These are phyloP conservation scores for Ceratoteleas bidentatus DNA, from an alignment of 1,140 invertebrate genomes.

Conservation along the genomic window DNA sequence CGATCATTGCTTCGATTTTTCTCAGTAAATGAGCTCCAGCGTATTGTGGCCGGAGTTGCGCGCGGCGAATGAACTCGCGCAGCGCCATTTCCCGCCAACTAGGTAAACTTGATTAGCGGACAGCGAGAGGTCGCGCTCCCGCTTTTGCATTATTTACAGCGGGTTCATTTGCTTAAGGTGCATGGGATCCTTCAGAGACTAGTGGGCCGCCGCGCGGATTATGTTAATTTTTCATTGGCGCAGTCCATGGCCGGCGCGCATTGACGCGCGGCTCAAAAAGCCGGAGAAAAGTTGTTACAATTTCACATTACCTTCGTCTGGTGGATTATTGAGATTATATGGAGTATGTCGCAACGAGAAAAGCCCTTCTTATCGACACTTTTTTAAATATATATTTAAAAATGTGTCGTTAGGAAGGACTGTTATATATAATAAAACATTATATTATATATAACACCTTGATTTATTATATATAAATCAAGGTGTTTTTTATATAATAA, in stretches of 20 bases:
- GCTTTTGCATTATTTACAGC: constrained; percentile 39
- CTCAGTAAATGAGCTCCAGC: constrained; percentile 15
- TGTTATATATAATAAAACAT: too few relatives aligned
- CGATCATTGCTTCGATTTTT: constrained; percentile 27
- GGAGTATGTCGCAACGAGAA: too few relatives aligned
- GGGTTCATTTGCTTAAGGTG: constrained; percentile 45
- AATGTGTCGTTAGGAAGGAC: too few relatives aligned
- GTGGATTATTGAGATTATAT: too few relatives aligned
- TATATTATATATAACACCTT: too few relatives aligned
- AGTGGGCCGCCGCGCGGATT: constrained; percentile 50
- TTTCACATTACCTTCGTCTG: neutral
- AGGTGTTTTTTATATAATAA: too few relatives aligned
- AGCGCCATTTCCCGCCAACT: constrained; percentile 39
- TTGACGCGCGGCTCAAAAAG: constrained; percentile 1
- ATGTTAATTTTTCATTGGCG: constrained; percentile 38
- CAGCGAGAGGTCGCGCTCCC: neutral
- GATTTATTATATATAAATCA: too few relatives aligned
- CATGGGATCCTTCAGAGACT: constrained; percentile 22
- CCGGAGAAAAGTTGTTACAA: neutral
- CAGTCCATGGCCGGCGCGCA: constrained; percentile 29
- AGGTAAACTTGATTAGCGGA: constrained; percentile 39
- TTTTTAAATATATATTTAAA: too few relatives aligned
- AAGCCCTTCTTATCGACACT: too few relatives aligned
- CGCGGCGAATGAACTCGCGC: constrained; percentile 13
- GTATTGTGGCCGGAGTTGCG: constrained; percentile 33